Evolutionary conservation across 2,888 invertebrate species (phyloP).

Genomic region (Rhagonycha fulva): DNA sequence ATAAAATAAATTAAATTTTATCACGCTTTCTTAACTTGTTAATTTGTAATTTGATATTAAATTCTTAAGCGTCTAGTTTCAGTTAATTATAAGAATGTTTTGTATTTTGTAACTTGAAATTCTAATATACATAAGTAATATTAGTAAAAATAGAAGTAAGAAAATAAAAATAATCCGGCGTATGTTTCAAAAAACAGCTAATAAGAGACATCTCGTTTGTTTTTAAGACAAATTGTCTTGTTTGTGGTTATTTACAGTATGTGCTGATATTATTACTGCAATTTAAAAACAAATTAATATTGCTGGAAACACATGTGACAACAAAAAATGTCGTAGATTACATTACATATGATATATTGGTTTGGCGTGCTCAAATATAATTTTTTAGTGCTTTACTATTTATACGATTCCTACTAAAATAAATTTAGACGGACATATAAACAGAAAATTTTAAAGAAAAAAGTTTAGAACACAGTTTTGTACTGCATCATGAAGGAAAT

Average conservation of each 20-base stretch:
- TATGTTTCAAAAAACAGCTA: not conserved
- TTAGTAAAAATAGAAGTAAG: not conserved
- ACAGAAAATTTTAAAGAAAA: not conserved
- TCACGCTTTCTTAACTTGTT: too few relatives aligned
- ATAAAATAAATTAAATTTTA: not conserved
- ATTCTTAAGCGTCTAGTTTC: not conserved
- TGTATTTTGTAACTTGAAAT: not conserved
- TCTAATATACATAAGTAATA: not conserved
- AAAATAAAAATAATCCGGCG: not conserved
- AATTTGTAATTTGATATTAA: not conserved
- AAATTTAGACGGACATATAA: not conserved
- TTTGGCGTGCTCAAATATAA: constrained; percentile 23
- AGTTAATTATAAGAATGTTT: not conserved
- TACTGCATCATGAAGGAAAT: constrained; percentile 37
- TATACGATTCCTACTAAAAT: constrained; percentile 5
- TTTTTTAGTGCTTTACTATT: constrained; percentile 15
- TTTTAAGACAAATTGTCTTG: constrained; percentile 27
- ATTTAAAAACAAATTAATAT: constrained; percentile 34
- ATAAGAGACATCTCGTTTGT: constrained; percentile 25
- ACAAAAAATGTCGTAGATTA: constrained; percentile 22
- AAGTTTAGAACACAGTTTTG: constrained; percentile 28
- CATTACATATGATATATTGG: constrained; percentile 24
- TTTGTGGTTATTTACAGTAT: constrained; percentile 22
- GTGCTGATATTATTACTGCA: constrained; percentile 28
- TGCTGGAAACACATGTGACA: constrained; percentile 27